Evolutionary conservation across 2,888 invertebrate species (phyloP), one percentile per base, ranked within the genome.

Genomic region (Trissonchulus latispiculum): DNA sequence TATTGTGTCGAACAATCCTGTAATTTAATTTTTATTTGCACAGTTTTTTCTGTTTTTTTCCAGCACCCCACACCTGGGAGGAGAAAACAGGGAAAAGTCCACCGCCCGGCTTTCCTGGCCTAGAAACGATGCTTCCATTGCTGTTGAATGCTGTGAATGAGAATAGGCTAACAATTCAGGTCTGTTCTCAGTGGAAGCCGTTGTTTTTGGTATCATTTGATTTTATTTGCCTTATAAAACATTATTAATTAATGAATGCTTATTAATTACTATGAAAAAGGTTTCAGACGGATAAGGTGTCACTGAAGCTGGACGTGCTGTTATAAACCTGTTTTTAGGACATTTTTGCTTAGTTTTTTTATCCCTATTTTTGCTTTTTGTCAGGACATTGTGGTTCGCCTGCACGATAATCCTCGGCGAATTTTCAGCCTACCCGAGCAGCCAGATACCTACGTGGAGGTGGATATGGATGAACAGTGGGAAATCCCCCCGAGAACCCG

Each of bases 351-450:
- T n/a, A n/a, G n/a, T n/a, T n/a, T n/a, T n/a, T n/a, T n/a, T n/a
- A n/a, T n/a, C n/a, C n/a, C n/a, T n/a, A n/a, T n/a, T 74, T 75
- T 78, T 36, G 33, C 76, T 75, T 29, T 23, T 33, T 35, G 31
- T 29, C 81, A 89, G 85, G 95, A 97, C 81, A 85, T 99, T 1
- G 88, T 93, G 36, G 90, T 91, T 76, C 93, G 93, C 83, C 90
- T 99, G 81, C 90, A 97, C 84, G 89, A 89, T 78, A 99, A 99
- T 85, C 99, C 99, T 0, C 90, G 90, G 77, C 89, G 88, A 79
- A 99, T 99, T 78, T 99, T 99, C 85, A 92, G 91, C 81, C 86
- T 99, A 72, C 97, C 99, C 0, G 94, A 95, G 75, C 99, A 99
- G 84, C 89, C 89, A 1, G 77, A 80, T 68, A 99, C 99, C 0